A percentile compares a stretch with the other conserved stretches of the same genome.
These are phyloP conservation scores for Calycopis cecrops DNA, from an alignment of 1,140 invertebrate genomes.

Conservation along the genomic window DNA sequence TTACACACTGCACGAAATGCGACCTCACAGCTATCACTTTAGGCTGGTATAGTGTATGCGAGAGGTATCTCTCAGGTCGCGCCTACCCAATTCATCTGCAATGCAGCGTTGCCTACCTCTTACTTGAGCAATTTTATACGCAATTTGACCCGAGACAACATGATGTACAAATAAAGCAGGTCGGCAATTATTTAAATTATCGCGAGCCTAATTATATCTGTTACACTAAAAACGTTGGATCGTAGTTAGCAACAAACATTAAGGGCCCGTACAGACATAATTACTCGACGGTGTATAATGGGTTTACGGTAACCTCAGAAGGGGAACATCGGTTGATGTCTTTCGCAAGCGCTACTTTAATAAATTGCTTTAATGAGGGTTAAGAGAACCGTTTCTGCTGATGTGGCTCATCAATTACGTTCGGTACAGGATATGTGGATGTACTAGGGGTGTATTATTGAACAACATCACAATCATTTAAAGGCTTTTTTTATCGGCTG, in stretches of 20 bases:
- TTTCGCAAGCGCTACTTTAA: constrained; percentile 28
- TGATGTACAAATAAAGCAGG: neutral
- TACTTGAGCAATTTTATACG: neutral
- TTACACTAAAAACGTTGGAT: neutral
- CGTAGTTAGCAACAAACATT: constrained; percentile 26
- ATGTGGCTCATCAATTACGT: constrained; percentile 6
- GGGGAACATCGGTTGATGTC: constrained; percentile 33
- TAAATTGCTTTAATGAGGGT: constrained; percentile 24
- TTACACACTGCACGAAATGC: too few relatives aligned
- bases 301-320: constrained; percentile 31
- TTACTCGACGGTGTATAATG: constrained; percentile 30
- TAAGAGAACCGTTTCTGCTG: constrained; percentile 15
- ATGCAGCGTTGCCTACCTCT: neutral
- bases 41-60: too few relatives aligned
- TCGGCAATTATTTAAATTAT: neutral
- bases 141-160: neutral
- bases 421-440: neutral
- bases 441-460: neutral
- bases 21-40: too few relatives aligned
- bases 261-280: constrained; percentile 41
- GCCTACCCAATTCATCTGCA: too few relatives aligned
- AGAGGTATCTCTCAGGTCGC: too few relatives aligned
- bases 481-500: too few relatives aligned
- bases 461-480: too few relatives aligned
- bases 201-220: neutral